Conservation (phyloP, 2,888 invertebrate species). For the Sussaba pulchella region DNA sequence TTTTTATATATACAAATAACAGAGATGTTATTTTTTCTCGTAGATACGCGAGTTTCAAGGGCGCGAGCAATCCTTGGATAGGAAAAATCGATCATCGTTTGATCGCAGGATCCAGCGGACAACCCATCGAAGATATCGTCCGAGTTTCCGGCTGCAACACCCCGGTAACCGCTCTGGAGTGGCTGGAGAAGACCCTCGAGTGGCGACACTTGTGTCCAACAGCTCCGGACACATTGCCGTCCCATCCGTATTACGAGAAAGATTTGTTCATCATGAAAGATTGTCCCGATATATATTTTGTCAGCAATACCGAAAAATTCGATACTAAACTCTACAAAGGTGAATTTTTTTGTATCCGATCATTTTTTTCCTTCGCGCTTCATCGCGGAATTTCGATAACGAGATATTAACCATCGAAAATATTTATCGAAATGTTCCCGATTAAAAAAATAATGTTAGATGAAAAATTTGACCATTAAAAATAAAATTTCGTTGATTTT, state of each 20-base stretch:
- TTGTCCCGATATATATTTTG: constrained; percentile 95
- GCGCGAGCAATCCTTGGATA: constrained; percentile 93
- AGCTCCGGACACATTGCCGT: constrained; percentile 96
- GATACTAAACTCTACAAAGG: constrained; percentile 89
- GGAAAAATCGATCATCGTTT: constrained; percentile 76
- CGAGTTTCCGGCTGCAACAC: constrained; percentile 88
- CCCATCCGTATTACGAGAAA: constrained; percentile 92
- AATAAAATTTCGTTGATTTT: constrained; percentile 80
- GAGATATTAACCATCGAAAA: too few relatives aligned
- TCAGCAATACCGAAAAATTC: constrained; percentile 92
- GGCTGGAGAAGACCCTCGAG: constrained; percentile 90
- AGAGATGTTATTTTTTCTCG: constrained; percentile 83
- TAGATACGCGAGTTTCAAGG: constrained; percentile 89
- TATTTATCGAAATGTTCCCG: too few relatives aligned
- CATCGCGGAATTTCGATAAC: too few relatives aligned
- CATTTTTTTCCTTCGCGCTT: background rate
- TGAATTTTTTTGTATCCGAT: constrained; percentile 75
- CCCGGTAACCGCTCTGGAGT: constrained; percentile 87
- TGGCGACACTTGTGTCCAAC: constrained; percentile 98
- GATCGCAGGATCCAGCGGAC: constrained; percentile 89
- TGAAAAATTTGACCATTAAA: too few relatives aligned
- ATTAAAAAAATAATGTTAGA: too few relatives aligned
- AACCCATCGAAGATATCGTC: constrained; percentile 92
- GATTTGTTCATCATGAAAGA: constrained; percentile 95
- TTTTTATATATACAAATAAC: background rate